Base-by-base conservation (phyloP, 2,113 vertebrate genomes). In the Malurus alboscapulatus region DNA sequence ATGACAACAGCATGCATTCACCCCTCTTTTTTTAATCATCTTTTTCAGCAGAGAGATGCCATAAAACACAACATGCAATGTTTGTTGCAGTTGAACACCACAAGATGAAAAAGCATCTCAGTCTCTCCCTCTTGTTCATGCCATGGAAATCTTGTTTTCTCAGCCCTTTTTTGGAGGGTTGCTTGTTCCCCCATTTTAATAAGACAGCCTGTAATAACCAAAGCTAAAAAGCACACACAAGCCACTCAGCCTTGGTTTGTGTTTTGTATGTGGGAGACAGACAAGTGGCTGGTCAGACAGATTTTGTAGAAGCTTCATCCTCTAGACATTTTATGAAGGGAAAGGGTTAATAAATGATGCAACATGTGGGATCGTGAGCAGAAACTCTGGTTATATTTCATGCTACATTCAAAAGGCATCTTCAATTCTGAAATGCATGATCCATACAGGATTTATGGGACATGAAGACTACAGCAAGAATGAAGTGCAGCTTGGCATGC, bases 1-100 rank as follows among this genome's bases (percentile, higher is more conserved):
- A 93, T 50, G 34, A 85, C 38, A 92, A 74, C 32, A 81, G 44
- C 27, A n/a, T 17, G 40, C 26, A 74, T 62, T 91, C 90, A 71
- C 30, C 18, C 54, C 74, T 83, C 67, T 30, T 66, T 80, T 80
- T 95, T 88, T 88, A 93, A 84, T 90, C 76, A 81, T 47, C 15
- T 50, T 61, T 86, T 81, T 24, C 53, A 75, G 83, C 34, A 75
- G 76, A 72, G 25, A 74, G 57, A 77, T 92, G 73, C 18, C 73
- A 55, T 55, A 74, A 84, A 90, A 14, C 40, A 47, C 34, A 50
- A 54, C 8, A 75, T 65, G 50, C 22, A 84, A 48, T 34, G 20
- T 19, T 27, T 84, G 11, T 59, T 74, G 54, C 80, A 48, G 22
- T 5, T 68, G 57, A 92, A 86, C 57, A 78, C 17, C 15, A 6